These are phyloP conservation scores for Pseudococcus viburni DNA, from an alignment of 2,888 invertebrate species.

Conservation along the genomic window DNA sequence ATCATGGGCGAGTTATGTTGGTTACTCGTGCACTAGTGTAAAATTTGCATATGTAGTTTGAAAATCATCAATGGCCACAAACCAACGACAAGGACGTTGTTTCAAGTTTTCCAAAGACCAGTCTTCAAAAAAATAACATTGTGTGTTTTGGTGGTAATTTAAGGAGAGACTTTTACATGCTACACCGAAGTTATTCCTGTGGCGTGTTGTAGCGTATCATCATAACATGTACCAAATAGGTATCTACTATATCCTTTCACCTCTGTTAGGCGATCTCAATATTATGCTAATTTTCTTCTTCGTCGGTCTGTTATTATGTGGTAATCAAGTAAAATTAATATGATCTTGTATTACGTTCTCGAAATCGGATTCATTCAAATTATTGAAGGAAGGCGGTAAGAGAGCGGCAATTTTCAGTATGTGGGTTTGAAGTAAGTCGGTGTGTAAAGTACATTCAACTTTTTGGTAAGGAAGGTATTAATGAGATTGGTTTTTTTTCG, in stretches of 20 bases:
- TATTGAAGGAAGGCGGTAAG: background rate
- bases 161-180: background rate
- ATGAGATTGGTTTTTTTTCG: no score
- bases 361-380: constrained; percentile 11
- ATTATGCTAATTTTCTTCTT: constrained; percentile 17
- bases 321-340: constrained; percentile 27
- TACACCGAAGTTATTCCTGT: background rate
- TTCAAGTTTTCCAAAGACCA: background rate
- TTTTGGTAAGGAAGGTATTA: background rate
- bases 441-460: background rate
- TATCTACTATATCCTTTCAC: background rate
- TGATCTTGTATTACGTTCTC: constrained; percentile 5
- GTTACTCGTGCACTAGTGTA: background rate
- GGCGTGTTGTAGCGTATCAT: background rate
- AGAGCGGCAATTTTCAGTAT: background rate
- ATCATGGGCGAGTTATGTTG: background rate
- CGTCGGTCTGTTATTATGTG: constrained; percentile 9
- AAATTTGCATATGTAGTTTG: no score
- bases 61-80: no score
- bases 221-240: background rate
- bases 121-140: background rate
- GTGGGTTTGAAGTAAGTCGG: background rate
- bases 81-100: no score
- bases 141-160: background rate
- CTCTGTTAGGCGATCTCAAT: constrained; percentile 22